Evolutionary conservation across 2,113 vertebrate species (phyloP).

Genomic region (Antigone vipio): DNA sequence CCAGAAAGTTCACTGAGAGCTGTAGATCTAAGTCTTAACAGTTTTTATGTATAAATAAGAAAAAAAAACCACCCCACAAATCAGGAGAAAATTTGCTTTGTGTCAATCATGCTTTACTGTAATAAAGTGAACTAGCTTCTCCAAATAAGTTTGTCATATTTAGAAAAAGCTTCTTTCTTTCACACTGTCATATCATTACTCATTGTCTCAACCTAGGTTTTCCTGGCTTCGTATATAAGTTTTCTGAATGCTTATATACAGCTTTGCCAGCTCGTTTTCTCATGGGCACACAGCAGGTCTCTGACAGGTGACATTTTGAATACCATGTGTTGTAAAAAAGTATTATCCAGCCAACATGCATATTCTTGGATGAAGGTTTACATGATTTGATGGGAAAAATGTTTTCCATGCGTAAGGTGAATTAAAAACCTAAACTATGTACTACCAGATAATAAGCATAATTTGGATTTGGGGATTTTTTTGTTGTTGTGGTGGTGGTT

Average conservation of each 20-base stretch:
- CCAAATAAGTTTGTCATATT: not conserved
- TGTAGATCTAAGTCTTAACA: not conserved
- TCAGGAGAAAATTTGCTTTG: not conserved
- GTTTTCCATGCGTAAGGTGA: rapidly evolving
- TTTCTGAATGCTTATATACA: rapidly evolving
- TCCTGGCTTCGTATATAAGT: rapidly evolving
- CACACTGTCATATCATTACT: not conserved
- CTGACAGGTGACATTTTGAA: not conserved
- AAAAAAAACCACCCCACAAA: not conserved
- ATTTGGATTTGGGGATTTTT: too few relatives aligned
- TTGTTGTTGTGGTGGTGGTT: too few relatives aligned
- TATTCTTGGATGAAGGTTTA: rapidly evolving
- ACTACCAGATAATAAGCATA: not conserved
- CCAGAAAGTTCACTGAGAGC: not conserved
- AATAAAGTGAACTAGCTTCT: not conserved
- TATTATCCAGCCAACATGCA: rapidly evolving
- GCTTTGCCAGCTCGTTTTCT: not conserved
- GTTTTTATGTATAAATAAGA: not conserved
- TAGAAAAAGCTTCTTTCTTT: not conserved
- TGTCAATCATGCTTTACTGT: not conserved
- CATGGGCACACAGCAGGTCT: not conserved
- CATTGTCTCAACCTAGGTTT: not conserved
- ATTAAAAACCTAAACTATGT: not conserved
- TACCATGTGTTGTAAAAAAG: not conserved
- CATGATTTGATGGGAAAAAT: not conserved